phyloP scores from a whole-genome alignment of 2,113 vertebrate genomes.

The Gasterosteus nipponicus region DNA sequence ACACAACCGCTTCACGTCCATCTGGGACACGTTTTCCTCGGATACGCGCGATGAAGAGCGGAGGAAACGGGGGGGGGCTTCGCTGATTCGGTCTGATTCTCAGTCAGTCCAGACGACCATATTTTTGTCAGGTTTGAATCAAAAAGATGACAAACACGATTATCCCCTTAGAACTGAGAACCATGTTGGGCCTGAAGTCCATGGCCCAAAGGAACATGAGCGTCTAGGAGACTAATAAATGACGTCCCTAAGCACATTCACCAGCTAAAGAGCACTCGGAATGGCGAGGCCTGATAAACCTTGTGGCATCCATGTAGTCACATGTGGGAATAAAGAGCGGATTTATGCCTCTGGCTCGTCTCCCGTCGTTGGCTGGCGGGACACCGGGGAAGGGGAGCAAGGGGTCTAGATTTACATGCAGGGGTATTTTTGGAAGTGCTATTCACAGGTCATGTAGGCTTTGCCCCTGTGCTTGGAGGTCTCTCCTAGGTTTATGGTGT shows the following conservation, averaged over 20 bases:
- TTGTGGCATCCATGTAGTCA: slow-evolving; percentile 12
- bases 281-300: slow-evolving; percentile 6
- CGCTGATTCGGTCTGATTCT: slow-evolving; percentile 20
- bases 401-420: slow-evolving; percentile 59
- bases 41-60: slow-evolving; percentile 39
- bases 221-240: background rate
- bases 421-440: slow-evolving; percentile 67
- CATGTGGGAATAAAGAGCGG: slow-evolving; percentile 17
- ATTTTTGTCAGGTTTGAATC: slow-evolving; percentile 22
- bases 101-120: background rate
- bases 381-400: slow-evolving; percentile 13
- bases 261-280: slow-evolving; percentile 1
- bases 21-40: slow-evolving; percentile 26
- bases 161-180: background rate
- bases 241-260: background rate
- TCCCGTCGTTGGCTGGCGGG: slow-evolving; percentile 29
- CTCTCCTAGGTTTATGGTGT: slow-evolving; percentile 55
- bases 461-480: slow-evolving; percentile 27
- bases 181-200: no score
- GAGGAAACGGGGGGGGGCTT: slow-evolving; percentile 4
- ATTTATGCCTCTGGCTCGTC: slow-evolving; percentile 21
- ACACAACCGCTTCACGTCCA: slow-evolving; percentile 61
- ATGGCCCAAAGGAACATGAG: background rate
- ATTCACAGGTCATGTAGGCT: slow-evolving; percentile 57
- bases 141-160: background rate